Evolutionary conservation across 2,797 vertebrate genomes (phyloP), one percentile per base, ranked within the genome.

Genomic region (Chloroceryle amazona): DNA sequence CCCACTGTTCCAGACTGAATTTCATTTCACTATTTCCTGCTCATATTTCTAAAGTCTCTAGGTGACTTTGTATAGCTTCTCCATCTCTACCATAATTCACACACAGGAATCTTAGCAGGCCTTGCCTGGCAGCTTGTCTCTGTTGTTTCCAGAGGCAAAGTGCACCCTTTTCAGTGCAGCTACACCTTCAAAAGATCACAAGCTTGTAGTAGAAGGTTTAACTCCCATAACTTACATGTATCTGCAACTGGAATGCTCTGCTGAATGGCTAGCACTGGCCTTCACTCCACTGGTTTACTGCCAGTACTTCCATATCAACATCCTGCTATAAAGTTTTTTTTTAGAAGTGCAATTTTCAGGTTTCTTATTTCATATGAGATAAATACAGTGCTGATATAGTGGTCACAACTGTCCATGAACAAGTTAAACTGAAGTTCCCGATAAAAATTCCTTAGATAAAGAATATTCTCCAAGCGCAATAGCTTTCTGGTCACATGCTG

Each of bases 21-120:
- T 57, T 83, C 54, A 58, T 91, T 88, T 86, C 31, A 74, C 16
- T 22, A 4, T 54, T 95, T 92, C 74, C 78, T 87, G 74, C 33
- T 89, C 16, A 42, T 63, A 81, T 90, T 93, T 91, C 65, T 76
- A 5, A 81, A 81, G 20, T 76, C 62, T 80, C 42, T 41, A 4
- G 2, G 13, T 95, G 23, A 15, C 35, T 81, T 81, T 79, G n/a
- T 79, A 17, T 35, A 91, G 72, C 17, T 61, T 72, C 52, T 81
- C 51, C 28, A 61, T 26, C 57, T 70, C 49, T 44, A 4, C 31
- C 52, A 25, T 41, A 81, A 76, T 89, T 80, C 0, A 0, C 35
- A 14, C 28, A 39, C 8, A 55, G 47, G 91, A 89, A 61, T 72
- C 61, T 78, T 92, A 67, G 15, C 33, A 57, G 25, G 10, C 23